A percentile compares a stretch with the other conserved stretches of the same genome.
phyloP scores from a whole-genome alignment of 2,797 vertebrate species.

The Falco biarmicus region DNA sequence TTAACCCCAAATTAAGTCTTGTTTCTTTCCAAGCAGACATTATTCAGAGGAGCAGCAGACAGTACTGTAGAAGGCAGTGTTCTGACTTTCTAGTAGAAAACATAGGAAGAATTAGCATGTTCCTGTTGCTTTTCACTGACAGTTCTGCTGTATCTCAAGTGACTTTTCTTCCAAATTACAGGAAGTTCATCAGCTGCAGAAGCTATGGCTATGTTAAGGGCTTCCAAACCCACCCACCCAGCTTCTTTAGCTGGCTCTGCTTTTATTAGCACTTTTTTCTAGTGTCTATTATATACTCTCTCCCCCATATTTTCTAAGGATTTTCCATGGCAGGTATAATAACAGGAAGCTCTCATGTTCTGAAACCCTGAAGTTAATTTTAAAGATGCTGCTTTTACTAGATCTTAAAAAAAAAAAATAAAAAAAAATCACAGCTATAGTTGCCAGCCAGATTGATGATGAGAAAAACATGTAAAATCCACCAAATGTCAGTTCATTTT shows the following conservation, averaged over 20 bases:
- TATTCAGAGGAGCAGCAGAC: neutral
- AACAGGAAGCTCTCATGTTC: conserved; percentile 15
- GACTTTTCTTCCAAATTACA: conserved; percentile 6
- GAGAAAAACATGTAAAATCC: conserved; percentile 1
- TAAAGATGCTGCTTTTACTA: conserved; percentile 18
- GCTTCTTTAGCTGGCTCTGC: neutral
- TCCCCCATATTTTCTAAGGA: conserved; percentile 8
- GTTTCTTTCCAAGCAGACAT: neutral
- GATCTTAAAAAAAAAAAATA: neutral
- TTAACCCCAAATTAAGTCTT: neutral
- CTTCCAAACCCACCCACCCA: conserved; percentile 27
- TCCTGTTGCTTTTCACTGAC: neutral
- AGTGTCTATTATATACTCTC: neutral
- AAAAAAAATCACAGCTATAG: neutral
- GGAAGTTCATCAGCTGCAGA: conserved; percentile 12
- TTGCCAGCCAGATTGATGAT: conserved; percentile 2
- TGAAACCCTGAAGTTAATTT: neutral
- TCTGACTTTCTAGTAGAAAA: neutral
- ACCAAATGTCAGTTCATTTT: neutral
- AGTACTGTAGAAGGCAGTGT: neutral
- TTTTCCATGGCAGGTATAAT: conserved; percentile 37
- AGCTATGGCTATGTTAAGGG: neutral
- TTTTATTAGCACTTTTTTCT: conserved; percentile 38
- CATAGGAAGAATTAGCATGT: neutral
- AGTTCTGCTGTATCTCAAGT: neutral